Evolutionary conservation across 1,140 invertebrate genomes (phyloP).

Genomic region (Batillaria attramentaria): DNA sequence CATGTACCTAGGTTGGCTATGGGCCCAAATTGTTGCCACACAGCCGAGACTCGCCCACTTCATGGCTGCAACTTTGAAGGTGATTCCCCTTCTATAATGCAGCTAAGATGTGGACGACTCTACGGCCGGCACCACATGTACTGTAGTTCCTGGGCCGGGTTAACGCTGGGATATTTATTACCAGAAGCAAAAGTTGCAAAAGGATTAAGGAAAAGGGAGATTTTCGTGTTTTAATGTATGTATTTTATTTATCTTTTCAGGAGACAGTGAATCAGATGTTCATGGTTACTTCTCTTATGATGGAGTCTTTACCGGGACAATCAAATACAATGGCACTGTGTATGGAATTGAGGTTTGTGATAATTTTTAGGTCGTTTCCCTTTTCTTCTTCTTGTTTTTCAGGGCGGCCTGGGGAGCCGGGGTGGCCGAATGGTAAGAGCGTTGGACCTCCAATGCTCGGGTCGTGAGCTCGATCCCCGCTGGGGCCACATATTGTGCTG

Average conservation of each 20-base stretch:
- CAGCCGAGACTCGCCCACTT: too few species aligned
- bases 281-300: constrained; percentile 37
- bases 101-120: not conserved
- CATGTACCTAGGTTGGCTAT: not conserved
- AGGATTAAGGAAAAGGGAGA: not conserved
- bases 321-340: constrained; percentile 23
- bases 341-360: constrained; percentile 41
- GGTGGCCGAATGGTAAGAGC: too few species aligned
- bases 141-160: too few species aligned
- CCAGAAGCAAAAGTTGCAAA: too few species aligned
- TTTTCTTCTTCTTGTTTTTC: too few species aligned
- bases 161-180: too few species aligned
- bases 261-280: constrained; percentile 36
- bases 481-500: too few species aligned
- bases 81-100: not conserved
- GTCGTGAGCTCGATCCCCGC: too few species aligned
- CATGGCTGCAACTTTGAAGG: not conserved
- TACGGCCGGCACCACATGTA: too few species aligned
- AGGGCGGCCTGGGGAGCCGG: too few species aligned
- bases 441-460: too few species aligned
- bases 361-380: too few species aligned
- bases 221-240: not conserved
- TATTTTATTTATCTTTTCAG: not conserved
- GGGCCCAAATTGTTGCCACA: not conserved
- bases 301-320: constrained; percentile 35